phyloP scores from a whole-genome alignment of 2,888 invertebrate genomes.

The Chymomyza amoena region DNA sequence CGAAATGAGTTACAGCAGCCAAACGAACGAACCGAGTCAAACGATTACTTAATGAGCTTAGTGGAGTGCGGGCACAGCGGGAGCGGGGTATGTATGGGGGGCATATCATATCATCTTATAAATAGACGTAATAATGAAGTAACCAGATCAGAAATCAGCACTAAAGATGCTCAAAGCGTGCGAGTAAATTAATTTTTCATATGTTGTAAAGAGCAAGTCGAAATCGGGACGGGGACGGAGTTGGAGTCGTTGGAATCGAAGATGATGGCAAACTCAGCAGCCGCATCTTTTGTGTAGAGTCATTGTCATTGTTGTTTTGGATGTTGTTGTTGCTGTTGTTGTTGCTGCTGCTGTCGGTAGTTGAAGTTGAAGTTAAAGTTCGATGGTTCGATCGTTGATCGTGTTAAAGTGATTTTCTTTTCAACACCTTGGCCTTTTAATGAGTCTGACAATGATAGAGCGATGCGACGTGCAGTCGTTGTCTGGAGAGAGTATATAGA shows the following conservation, averaged over 20 bases:
- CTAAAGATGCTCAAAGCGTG: slow-evolving; percentile 28
- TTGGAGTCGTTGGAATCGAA: slow-evolving; percentile 3
- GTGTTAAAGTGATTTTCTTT: slow-evolving; percentile 67
- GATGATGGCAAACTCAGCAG: slow-evolving; percentile 19
- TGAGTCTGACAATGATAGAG: slow-evolving; percentile 60
- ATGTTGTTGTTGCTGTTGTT: slow-evolving; percentile 1
- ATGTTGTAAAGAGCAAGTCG: slow-evolving; percentile 26
- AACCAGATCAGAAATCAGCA: slow-evolving; percentile 60
- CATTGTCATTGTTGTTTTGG: slow-evolving; percentile 42
- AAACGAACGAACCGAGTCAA: slow-evolving; percentile 23
- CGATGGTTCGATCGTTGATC: slow-evolving; percentile 49
- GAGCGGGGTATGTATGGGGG: slow-evolving; percentile 2
- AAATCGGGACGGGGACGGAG: too few relatives aligned
- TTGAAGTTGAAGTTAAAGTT: background rate
- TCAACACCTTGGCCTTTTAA: slow-evolving; percentile 46
- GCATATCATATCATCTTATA: slow-evolving; percentile 39
- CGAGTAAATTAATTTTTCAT: slow-evolving; percentile 73
- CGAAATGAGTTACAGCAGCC: slow-evolving; percentile 50
- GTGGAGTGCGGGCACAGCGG: slow-evolving; percentile 25
- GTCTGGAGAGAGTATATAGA: background rate
- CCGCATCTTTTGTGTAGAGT: slow-evolving; percentile 54
- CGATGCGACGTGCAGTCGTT: slow-evolving; percentile 18
- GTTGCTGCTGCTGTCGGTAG: background rate
- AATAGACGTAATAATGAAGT: slow-evolving; percentile 71
- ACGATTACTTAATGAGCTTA: slow-evolving; percentile 74